A percentile compares a stretch with the other conserved stretches of the same genome.
Conservation (phyloP, 2,797 vertebrate genomes). For the Poeciliopsis gracilis region DNA sequence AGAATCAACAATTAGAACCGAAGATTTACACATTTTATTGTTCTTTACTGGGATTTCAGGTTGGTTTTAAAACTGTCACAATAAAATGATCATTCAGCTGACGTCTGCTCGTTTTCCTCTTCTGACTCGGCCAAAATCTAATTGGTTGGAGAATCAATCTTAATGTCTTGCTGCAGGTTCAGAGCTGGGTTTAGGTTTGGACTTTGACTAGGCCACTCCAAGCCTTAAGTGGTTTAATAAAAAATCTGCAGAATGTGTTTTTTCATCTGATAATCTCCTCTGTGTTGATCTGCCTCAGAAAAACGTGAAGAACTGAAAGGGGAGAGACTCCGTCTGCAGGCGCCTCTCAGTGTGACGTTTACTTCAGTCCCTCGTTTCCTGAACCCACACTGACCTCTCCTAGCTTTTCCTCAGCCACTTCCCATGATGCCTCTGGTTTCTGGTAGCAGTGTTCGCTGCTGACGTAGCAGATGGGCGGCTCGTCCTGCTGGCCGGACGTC, state of each 20-base stretch:
- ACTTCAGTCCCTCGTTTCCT: neutral
- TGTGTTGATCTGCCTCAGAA: neutral
- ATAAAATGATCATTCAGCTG: neutral
- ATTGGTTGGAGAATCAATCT: neutral
- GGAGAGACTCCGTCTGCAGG: neutral
- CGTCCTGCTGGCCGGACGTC: slow-evolving; percentile 27
- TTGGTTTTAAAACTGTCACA: neutral
- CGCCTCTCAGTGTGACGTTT: neutral
- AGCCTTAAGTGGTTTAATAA: neutral
- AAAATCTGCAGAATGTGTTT: too few relatives aligned
- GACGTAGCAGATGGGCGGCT: slow-evolving; percentile 86
- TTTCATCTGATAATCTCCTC: too few relatives aligned
- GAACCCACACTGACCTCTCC: neutral
- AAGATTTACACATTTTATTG: neutral
- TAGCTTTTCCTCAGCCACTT: slow-evolving; percentile 48
- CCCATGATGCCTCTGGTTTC: slow-evolving; percentile 85
- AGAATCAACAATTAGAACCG: neutral
- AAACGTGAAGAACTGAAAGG: neutral
- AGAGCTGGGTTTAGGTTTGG: neutral
- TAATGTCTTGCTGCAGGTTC: neutral
- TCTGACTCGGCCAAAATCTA: neutral
- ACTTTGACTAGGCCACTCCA: neutral
- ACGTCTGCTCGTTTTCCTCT: too few relatives aligned
- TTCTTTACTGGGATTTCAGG: neutral
- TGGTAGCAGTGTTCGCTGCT: slow-evolving; percentile 98